Evolutionary conservation across 2,113 vertebrate genomes (phyloP).

Genomic region (Sebastes fasciatus): DNA sequence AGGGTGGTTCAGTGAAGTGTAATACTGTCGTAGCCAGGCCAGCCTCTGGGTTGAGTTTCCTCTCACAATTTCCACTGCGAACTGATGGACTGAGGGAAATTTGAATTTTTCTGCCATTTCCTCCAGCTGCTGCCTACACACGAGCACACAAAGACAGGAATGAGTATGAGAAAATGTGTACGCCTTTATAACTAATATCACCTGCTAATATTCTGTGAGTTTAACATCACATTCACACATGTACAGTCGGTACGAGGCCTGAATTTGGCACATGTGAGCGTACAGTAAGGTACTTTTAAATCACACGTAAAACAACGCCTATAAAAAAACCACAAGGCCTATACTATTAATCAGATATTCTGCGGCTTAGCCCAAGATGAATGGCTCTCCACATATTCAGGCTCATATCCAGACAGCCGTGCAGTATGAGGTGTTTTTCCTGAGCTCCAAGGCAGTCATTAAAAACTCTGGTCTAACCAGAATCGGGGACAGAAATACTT

Average conservation of each 20-base stretch:
- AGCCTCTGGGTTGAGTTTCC: constrained; percentile 86
- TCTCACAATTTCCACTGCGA: constrained; percentile 85
- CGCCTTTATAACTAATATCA: neutral
- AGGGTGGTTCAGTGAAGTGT: constrained; percentile 82
- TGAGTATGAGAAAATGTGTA: neutral
- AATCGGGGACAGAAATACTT: constrained; percentile 67
- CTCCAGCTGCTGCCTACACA: constrained; percentile 89
- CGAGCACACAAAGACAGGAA: constrained; percentile 5
- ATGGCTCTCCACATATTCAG: constrained; percentile 42
- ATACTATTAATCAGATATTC: constrained; percentile 42
- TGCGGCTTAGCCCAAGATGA: constrained; percentile 37
- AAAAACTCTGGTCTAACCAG: constrained; percentile 56
- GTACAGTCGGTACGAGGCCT: neutral
- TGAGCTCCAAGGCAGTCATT: constrained; percentile 55
- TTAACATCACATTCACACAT: constrained; percentile 5
- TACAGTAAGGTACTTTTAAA: constrained; percentile 24
- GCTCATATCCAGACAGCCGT: constrained; percentile 46
- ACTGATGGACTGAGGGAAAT: constrained; percentile 81
- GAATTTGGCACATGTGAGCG: constrained; percentile 2
- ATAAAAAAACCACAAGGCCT: constrained; percentile 39
- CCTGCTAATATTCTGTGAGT: neutral
- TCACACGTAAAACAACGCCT: constrained; percentile 15
- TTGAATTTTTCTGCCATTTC: constrained; percentile 89
- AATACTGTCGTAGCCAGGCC: constrained; percentile 87
- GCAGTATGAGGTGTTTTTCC: constrained; percentile 53